Evolutionary conservation across 2,888 invertebrate species (phyloP).

Genomic region (Artemia sinica): DNA sequence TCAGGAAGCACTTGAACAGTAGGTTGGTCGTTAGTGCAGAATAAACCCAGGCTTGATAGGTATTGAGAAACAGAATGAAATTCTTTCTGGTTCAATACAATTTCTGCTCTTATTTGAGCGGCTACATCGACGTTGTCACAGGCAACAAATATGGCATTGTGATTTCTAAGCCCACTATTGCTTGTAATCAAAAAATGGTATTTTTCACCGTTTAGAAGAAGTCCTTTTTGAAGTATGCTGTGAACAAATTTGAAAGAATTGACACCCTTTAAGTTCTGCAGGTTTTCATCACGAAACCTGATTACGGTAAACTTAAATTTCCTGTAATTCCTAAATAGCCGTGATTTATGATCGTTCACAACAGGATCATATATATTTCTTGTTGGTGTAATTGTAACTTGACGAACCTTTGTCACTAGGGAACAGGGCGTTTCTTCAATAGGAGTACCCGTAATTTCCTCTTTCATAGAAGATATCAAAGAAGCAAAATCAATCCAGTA

Average conservation of each 20-base stretch:
- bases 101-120: background rate
- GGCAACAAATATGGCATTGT: conserved; percentile 17
- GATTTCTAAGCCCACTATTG: conserved; percentile 5
- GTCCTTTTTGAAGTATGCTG: conserved; percentile 6
- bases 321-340: conserved; percentile 6
- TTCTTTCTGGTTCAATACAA: conserved; percentile 5
- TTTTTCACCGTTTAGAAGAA: conserved; percentile 5
- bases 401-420: background rate
- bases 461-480: background rate
- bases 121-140: background rate
- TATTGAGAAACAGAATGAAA: conserved; percentile 15
- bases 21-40: background rate
- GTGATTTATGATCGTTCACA: background rate
- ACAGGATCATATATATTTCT: conserved; percentile 13
- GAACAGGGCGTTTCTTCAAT: background rate
- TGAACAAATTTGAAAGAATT: conserved; percentile 15
- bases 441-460: background rate
- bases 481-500: conserved; percentile 2
- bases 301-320: conserved; percentile 1
- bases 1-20: background rate
- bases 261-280: conserved; percentile 15
- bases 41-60: conserved; percentile 12
- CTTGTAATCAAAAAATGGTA: conserved; percentile 8
- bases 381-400: background rate
- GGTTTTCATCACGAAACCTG: conserved; percentile 14